These are phyloP conservation scores for Sinelater perroti DNA, from an alignment of 2,888 invertebrate genomes.

Conservation along the genomic window DNA sequence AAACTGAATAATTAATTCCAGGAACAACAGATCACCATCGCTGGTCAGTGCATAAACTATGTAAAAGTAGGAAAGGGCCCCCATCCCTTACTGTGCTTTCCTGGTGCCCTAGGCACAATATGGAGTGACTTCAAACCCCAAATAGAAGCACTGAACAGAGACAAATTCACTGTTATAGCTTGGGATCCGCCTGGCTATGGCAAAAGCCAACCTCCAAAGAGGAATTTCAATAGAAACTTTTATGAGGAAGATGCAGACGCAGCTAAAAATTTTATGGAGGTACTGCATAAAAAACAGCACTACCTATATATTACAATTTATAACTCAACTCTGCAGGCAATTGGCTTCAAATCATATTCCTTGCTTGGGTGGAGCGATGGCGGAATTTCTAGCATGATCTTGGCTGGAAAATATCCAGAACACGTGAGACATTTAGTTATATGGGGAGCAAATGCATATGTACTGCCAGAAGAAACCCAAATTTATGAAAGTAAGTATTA, in stretches of 20 bases:
- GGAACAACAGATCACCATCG: constrained; percentile 72
- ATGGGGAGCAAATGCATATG: constrained; percentile 81
- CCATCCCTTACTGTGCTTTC: constrained; percentile 73
- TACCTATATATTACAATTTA: background rate
- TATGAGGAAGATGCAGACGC: constrained; percentile 77
- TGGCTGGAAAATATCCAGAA: constrained; percentile 76
- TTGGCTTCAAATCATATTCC: constrained; percentile 76
- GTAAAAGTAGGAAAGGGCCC: constrained; percentile 69
- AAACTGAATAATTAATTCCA: constrained; percentile 46
- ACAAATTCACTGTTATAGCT: constrained; percentile 71
- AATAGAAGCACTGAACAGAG: constrained; percentile 70
- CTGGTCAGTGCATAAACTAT: constrained; percentile 69
- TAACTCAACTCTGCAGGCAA: constrained; percentile 58
- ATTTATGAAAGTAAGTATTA: constrained; percentile 65
- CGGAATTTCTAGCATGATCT: constrained; percentile 78
- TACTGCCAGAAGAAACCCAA: constrained; percentile 73
- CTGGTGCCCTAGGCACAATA: constrained; percentile 82
- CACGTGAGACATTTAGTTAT: constrained; percentile 76
- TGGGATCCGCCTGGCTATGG: constrained; percentile 94
- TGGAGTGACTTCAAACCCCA: constrained; percentile 87
- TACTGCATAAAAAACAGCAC: too few species aligned
- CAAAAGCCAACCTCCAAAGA: constrained; percentile 78
- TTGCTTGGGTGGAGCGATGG: constrained; percentile 92
- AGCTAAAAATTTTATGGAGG: constrained; percentile 78
- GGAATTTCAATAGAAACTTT: constrained; percentile 76